Evolutionary conservation across 2,888 invertebrate genomes (phyloP).

Genomic region (Tortrix viridana): DNA sequence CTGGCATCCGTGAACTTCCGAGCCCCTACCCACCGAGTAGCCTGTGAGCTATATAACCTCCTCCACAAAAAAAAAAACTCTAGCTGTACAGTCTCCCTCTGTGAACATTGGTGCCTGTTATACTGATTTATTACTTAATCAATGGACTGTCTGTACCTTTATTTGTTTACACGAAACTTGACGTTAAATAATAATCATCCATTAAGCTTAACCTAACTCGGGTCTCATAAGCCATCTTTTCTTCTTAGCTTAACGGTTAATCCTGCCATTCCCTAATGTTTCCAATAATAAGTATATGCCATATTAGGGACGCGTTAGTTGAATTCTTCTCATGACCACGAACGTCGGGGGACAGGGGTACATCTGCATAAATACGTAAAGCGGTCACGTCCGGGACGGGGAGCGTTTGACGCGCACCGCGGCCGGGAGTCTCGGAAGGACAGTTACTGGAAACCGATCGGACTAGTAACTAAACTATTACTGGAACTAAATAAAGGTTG

Average conservation of each 20-base stretch:
- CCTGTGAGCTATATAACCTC: too few relatives aligned
- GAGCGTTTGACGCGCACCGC: constrained; percentile 70
- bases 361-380: constrained; percentile 81
- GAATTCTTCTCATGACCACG: constrained; percentile 62
- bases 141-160: too few relatives aligned
- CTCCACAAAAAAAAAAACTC: too few relatives aligned
- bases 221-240: constrained; percentile 13
- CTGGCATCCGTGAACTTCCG: too few relatives aligned
- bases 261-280: constrained; percentile 43
- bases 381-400: constrained; percentile 73
- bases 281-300: constrained; percentile 64
- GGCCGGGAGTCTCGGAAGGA: constrained; percentile 22
- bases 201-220: constrained; percentile 3
- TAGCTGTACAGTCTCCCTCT: too few relatives aligned
- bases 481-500: too few relatives aligned
- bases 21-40: too few relatives aligned
- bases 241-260: constrained; percentile 20
- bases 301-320: constrained; percentile 59
- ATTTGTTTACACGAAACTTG: neutral
- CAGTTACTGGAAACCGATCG: constrained; percentile 20
- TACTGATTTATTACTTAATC: too few relatives aligned
- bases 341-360: constrained; percentile 46
- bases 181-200: constrained; percentile 17
- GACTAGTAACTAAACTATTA: neutral
- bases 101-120: too few relatives aligned